Percentiles rank a stretch among this genome's conserved stretches.
Conservation (phyloP, 2,113 vertebrate genomes). For the Triplophysa tibetana region DNA sequence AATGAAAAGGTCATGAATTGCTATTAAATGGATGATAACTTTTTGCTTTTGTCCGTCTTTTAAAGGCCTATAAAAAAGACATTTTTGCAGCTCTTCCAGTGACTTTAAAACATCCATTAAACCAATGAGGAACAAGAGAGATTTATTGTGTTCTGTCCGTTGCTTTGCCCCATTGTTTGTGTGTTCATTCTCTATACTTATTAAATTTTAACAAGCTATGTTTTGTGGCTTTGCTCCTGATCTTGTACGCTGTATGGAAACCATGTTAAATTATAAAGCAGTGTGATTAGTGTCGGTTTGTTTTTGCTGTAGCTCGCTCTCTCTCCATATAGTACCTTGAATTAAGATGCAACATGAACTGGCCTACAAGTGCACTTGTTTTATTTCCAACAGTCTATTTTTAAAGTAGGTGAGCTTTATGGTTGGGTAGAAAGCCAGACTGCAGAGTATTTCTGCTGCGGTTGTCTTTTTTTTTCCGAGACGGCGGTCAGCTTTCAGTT, state of each 20-base stretch:
- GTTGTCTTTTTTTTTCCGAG: constrained; percentile 14
- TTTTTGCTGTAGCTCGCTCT: constrained; percentile 19
- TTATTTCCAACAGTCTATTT: constrained; percentile 13
- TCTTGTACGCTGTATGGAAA: constrained; percentile 49
- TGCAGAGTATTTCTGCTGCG: constrained; percentile 28
- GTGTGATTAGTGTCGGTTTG: constrained; percentile 35
- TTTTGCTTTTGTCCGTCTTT: constrained; percentile 65
- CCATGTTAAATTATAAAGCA: constrained; percentile 59
- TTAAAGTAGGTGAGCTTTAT: constrained; percentile 32
- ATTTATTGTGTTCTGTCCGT: constrained; percentile 60
- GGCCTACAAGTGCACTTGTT: constrained; percentile 12
- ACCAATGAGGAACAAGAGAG: constrained; percentile 37
- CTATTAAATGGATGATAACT: constrained; percentile 59
- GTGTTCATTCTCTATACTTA: constrained; percentile 57
- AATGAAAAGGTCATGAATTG: constrained; percentile 54
- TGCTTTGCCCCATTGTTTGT: constrained; percentile 61
- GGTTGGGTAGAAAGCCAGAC: not conserved
- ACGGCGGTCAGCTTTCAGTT: not conserved
- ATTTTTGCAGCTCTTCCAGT: constrained; percentile 74
- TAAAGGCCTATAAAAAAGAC: constrained; percentile 65
- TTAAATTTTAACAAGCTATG: constrained; percentile 67
- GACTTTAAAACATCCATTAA: constrained; percentile 68
- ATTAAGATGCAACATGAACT: constrained; percentile 11
- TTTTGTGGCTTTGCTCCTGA: constrained; percentile 57
- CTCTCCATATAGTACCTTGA: constrained; percentile 15